Base-by-base conservation (phyloP, 2,888 invertebrate genomes). In the Pyrochroa serraticornis region DNA sequence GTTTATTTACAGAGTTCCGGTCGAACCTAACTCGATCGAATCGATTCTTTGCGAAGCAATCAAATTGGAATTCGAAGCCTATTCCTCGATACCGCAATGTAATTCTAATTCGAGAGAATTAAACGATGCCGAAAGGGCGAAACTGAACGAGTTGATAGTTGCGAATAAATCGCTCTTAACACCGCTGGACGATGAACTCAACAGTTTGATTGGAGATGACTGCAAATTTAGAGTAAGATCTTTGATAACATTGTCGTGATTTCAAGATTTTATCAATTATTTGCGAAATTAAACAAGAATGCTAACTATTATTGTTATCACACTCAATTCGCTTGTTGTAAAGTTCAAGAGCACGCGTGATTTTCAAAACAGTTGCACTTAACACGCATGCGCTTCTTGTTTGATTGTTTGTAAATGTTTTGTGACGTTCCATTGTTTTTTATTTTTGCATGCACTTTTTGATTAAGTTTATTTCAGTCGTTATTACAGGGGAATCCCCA, bases 11-110 rank as follows among this genome's bases (percentile, higher is more conserved):
- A 82, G 82, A 69, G 83, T 85, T 76, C 80, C 82, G 8, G 80
- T 81, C 37, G 85, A 86, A 67, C 85, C 85, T 0, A 88, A 88
- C 76, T 90, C 90, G 3, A 91, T 93, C 76, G 92, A 93, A 74
- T 90, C 92, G 0, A 92, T 93, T 69, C 79, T 93, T 34, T 91
- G 90, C 59, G 91, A 93, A 71, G 93, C 93, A 6, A 93, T 93
- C 63, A 91, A 91, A 69, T 80, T 93, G 57, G 93, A 94, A 78
- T 93, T 89, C 75, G 91, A 91, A 69, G 86, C 89, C 0, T 89
- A 87, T 71, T 84, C 87, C 0, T 67, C 74, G 14, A 68, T 72
- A 50, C 83, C 85, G 30, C 80, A 82, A 41, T 84, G 83, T 65
- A 83, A 83, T 65, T 85, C 83, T 2, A 84, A 84, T 5, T 87